Evolutionary conservation across 2,113 vertebrate genomes (phyloP).

Genomic region (Tapirus terrestris): DNA sequence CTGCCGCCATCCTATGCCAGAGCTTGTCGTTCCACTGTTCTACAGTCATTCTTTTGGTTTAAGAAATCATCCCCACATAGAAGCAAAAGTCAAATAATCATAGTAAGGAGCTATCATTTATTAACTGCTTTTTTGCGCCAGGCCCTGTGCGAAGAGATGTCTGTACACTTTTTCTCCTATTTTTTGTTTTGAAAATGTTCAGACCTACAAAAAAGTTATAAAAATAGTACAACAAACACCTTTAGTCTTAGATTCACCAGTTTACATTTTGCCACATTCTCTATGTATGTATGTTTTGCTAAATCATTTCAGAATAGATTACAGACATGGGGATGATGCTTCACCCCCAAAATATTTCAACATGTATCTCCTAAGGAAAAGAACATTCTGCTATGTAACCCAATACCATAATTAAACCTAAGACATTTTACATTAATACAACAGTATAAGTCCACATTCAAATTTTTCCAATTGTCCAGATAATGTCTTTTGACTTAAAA

Average conservation of each 20-base stretch:
- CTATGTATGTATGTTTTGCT: conserved; percentile 13
- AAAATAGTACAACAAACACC: conserved; percentile 41
- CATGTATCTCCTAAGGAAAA: neutral
- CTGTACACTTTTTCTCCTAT: neutral
- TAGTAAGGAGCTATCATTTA: neutral
- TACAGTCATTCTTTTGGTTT: neutral
- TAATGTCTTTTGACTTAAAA: neutral
- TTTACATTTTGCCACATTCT: conserved; percentile 25
- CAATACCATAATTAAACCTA: neutral
- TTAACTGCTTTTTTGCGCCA: neutral
- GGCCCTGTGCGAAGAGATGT: neutral
- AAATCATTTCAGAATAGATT: conserved; percentile 19
- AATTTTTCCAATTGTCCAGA: neutral
- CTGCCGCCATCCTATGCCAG: neutral
- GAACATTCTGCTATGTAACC: neutral
- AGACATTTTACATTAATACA: neutral
- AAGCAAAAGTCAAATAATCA: neutral
- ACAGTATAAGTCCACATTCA: neutral
- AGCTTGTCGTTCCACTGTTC: neutral
- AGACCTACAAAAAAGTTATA: conserved; percentile 55
- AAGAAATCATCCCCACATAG: neutral
- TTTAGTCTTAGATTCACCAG: conserved; percentile 47
- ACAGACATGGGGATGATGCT: neutral
- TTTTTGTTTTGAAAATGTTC: conserved; percentile 51
- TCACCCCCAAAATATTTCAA: neutral